Base-by-base conservation (phyloP, 2,113 vertebrate genomes). In the Brachirus orientalis region DNA sequence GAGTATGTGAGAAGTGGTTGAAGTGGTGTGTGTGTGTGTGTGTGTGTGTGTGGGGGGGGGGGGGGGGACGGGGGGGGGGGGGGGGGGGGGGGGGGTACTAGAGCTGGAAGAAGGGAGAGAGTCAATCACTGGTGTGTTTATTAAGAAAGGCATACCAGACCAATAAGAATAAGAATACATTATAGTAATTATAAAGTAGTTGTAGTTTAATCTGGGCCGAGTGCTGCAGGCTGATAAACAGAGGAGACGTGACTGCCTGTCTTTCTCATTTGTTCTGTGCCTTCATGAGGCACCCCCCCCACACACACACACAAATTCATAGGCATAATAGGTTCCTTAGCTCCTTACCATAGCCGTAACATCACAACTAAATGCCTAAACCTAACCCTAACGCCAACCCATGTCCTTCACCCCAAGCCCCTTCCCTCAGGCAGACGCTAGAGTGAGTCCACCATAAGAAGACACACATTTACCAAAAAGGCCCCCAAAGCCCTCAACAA, bases 221-320 rank as follows among this genome's bases (percentile, higher is more conserved):
- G 79, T 80, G 76, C 74, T 69, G 33, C 9, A 36, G 36, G 69
- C 75, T 85, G 80, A 83, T 85, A 79, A 88, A 85, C 67, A 45
- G 43, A 52, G 55, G 65, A 79, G 52, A 50, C 52, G 19, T 5
- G 19, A 40, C 53, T 6, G n/a, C 43, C 52, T 59, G 17, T 57
- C 56, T 51, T 46, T 53, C 75, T 76, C 41, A 40, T 60, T 66
- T 55, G 66, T 74, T 47, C 10, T 22, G 47, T 37, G 51, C 20
- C 9, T 51, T 54, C 63, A 36, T 51, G 38, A 19, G 20, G 3
- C 33, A 17, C 41, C 28, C 53, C 18, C 47, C 17, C 46, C 57
- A 19, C 48, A 44, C 51, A 44, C 41, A 33, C 22, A 46, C 68
- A 61, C 36, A 20, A 52, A 56, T 63, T 22, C 63, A 54, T 54